Evolutionary conservation across 2,113 vertebrate species (phyloP), one percentile per base, ranked within the genome.

Genomic region (Bambusicola thoracicus): DNA sequence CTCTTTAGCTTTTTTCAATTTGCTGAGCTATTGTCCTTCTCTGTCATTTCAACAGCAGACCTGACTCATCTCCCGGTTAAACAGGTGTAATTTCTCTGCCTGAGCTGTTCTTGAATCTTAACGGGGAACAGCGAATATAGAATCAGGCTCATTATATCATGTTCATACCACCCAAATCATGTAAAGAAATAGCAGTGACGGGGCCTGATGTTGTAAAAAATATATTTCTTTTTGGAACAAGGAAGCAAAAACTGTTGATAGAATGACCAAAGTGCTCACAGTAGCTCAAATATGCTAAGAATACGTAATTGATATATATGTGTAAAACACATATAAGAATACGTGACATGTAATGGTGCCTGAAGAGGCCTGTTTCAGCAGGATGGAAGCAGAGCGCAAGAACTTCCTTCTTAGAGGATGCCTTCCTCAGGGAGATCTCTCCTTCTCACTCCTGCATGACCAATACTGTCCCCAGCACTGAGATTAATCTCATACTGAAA

Each of bases 71-170:
- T 73, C 62, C 30, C 5, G 1, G 36, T 76, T 93, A 81, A 90
- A 65, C 34, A 74, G 1, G 0, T 34, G 4, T 38, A 41, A 44
- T 72, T 72, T 81, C n/a, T 90, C 76, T n/a, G 40, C 20, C 29
- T 87, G 58, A 85, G 49, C n/a, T 49, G 34, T 55, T 90, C 41
- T 32, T 72, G 73, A 78, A 88, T 88, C 93, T 87, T 85, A 87
- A 63, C 46, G 44, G 41, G 58, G 67, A 79, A 25, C 30, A 66
- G 32, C 65, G 58, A 79, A 58, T 36, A 66, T 1, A 0, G 67
- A 36, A 75, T 66, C 51, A 76, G 24, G 25, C 51, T 66, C 2
- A 1, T 58, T 73, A 53, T 10, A n/a, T 56, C 36, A 32, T 5
- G 10, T 70, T 73, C 46, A 89, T 49, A 77, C 5, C 19, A 67